phyloP scores from a whole-genome alignment of 2,888 invertebrate species.

The Drosophila eohydei region DNA sequence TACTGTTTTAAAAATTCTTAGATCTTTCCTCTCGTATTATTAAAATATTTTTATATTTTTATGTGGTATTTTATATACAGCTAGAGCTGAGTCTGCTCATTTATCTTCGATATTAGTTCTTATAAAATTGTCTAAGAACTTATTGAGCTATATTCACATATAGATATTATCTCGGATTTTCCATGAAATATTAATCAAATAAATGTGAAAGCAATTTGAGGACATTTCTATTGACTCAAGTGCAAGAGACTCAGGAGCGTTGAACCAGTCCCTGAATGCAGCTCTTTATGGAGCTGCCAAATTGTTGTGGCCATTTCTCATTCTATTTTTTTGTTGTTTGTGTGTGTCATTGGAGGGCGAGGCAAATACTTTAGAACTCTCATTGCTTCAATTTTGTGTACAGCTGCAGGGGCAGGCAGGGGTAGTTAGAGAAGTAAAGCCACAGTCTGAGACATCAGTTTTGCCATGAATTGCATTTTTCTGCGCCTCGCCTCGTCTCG shows the following conservation, averaged over 20 bases:
- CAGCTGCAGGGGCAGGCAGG: background rate
- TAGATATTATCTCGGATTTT: background rate
- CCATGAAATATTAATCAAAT: background rate
- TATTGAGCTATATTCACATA: background rate
- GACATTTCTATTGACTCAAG: slow-evolving; percentile 12
- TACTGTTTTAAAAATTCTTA: background rate
- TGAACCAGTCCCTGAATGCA: slow-evolving; percentile 13
- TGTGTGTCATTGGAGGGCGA: slow-evolving; percentile 19
- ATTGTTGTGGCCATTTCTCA: slow-evolving; percentile 20
- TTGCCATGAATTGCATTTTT: slow-evolving; percentile 77
- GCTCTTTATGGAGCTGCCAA: slow-evolving; percentile 12
- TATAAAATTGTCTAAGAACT: too few species aligned
- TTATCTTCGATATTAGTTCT: background rate
- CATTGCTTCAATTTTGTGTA: slow-evolving; percentile 50
- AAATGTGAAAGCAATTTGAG: background rate
- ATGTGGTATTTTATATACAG: background rate
- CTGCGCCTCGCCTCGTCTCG: slow-evolving; percentile 5
- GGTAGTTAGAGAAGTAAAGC: slow-evolving; percentile 48
- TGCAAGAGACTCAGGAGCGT: background rate
- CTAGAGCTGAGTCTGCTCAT: background rate
- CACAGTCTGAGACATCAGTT: slow-evolving; percentile 63
- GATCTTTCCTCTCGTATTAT: background rate
- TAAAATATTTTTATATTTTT: background rate
- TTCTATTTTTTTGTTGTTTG: background rate
- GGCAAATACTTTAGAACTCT: slow-evolving; percentile 48